Evolutionary conservation across 2,113 vertebrate genomes (phyloP).

Genomic region (Neodontobutis hainanensis): DNA sequence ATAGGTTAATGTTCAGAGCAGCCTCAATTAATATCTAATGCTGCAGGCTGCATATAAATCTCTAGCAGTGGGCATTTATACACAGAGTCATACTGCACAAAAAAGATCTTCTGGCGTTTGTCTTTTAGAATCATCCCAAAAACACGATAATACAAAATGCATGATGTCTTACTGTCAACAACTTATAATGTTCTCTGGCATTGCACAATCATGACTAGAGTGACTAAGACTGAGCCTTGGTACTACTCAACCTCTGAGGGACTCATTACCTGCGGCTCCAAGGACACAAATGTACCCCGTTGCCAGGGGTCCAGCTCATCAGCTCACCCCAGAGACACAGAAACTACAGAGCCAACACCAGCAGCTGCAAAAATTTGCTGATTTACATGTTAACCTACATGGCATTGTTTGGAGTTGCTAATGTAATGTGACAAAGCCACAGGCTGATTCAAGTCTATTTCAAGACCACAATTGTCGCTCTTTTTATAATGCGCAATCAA

Average conservation of each 20-base stretch:
- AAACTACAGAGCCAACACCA: slow-evolving; percentile 6
- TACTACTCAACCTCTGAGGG: slow-evolving; percentile 52
- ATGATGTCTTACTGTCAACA: background rate
- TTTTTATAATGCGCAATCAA: background rate
- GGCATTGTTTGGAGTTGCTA: slow-evolving; percentile 3
- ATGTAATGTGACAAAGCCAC: background rate
- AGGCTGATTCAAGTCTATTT: slow-evolving; percentile 10
- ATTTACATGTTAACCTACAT: slow-evolving; percentile 18
- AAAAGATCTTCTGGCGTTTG: background rate
- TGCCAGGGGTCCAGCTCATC: slow-evolving; percentile 50
- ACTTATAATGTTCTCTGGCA: background rate
- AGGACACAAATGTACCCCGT: slow-evolving; percentile 45
- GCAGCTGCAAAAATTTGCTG: slow-evolving; percentile 12
- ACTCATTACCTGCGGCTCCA: slow-evolving; percentile 66
- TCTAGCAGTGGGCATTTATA: slow-evolving; percentile 5
- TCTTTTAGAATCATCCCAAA: too few species aligned
- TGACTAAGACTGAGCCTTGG: slow-evolving; percentile 35
- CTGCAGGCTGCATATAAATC: slow-evolving; percentile 18
- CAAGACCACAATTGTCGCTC: background rate
- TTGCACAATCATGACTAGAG: slow-evolving; percentile 13
- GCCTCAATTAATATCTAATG: slow-evolving; percentile 10
- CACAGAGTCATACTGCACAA: background rate
- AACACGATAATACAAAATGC: background rate
- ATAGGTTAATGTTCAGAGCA: slow-evolving; percentile 31
- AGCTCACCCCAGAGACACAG: slow-evolving; percentile 47